These are phyloP conservation scores for Toxostoma redivivum DNA, from an alignment of 2,113 vertebrate species.

Conservation along the genomic window DNA sequence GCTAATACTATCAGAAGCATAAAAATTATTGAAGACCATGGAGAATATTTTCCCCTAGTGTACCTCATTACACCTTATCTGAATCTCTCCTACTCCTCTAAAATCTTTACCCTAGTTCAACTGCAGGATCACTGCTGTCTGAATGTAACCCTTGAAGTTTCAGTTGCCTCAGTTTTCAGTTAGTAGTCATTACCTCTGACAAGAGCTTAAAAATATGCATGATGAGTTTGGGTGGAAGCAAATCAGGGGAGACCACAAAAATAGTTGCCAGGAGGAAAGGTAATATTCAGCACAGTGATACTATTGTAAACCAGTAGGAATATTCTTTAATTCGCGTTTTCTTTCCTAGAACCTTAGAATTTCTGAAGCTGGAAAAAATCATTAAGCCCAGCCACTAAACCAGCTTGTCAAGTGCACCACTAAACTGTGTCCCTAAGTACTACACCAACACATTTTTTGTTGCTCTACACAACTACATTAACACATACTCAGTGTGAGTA, in stretches of 20 bases:
- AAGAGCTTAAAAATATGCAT: background rate
- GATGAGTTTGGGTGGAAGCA: background rate
- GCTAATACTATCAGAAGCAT: background rate
- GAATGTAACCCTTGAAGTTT: background rate
- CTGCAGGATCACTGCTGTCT: background rate
- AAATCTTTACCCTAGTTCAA: background rate
- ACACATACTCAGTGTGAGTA: accelerated
- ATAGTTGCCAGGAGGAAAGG: background rate
- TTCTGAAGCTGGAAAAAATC: background rate
- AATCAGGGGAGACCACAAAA: background rate
- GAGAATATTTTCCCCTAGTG: background rate
- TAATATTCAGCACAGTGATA: background rate
- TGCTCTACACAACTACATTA: background rate
- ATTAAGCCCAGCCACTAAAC: background rate
- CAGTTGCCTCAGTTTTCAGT: background rate
- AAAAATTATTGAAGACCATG: background rate
- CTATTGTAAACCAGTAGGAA: background rate
- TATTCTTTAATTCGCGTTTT: background rate
- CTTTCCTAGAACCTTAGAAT: background rate
- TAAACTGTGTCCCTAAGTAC: background rate
- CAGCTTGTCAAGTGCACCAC: background rate
- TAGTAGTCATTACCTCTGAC: background rate
- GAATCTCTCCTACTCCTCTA: background rate
- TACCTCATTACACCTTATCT: background rate
- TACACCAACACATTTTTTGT: background rate